Percentiles rank a stretch among this genome's conserved stretches.
Conservation (phyloP, 2,888 invertebrate genomes). For the Nomada fabriciana region DNA sequence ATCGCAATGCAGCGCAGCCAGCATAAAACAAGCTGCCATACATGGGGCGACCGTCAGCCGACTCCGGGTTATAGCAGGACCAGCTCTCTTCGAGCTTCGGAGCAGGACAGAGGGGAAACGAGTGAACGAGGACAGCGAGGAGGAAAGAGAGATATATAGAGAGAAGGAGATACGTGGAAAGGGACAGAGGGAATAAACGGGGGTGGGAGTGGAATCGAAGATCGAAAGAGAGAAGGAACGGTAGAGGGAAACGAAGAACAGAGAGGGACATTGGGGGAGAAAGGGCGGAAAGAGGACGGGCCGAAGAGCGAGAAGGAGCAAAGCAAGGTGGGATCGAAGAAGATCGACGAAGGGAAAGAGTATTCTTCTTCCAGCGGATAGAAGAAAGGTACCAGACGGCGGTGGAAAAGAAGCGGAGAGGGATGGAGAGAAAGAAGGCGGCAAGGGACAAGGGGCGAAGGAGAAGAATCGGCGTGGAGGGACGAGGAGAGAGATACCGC, state of each 20-base stretch:
- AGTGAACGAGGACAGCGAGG: not conserved
- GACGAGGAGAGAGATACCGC: constrained; percentile 27
- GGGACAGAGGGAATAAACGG: not conserved
- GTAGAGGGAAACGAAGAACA: not conserved
- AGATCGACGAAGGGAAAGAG: constrained; percentile 25
- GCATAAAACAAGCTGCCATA: constrained; percentile 84
- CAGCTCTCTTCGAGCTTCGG: constrained; percentile 66
- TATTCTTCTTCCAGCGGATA: not conserved
- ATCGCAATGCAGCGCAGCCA: constrained; percentile 79
- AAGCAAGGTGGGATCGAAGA: constrained; percentile 34
- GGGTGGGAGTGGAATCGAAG: constrained; percentile 24
- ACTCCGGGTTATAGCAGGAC: constrained; percentile 80
- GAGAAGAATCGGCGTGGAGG: not conserved
- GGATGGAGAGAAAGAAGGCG: constrained; percentile 16
- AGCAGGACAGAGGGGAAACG: constrained; percentile 54
- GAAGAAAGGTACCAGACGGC: constrained; percentile 10
- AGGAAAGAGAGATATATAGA: constrained; percentile 35
- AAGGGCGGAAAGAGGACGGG: not conserved
- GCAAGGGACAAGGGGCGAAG: too few relatives aligned
- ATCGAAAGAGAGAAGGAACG: constrained; percentile 31
- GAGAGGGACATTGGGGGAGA: constrained; percentile 21
- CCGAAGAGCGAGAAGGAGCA: constrained; percentile 9
- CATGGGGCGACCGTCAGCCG: constrained; percentile 84
- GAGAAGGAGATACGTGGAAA: not conserved
- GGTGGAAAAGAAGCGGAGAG: constrained; percentile 19